Base-by-base conservation (phyloP, 2,113 vertebrate genomes). In the Sapajus apella region DNA sequence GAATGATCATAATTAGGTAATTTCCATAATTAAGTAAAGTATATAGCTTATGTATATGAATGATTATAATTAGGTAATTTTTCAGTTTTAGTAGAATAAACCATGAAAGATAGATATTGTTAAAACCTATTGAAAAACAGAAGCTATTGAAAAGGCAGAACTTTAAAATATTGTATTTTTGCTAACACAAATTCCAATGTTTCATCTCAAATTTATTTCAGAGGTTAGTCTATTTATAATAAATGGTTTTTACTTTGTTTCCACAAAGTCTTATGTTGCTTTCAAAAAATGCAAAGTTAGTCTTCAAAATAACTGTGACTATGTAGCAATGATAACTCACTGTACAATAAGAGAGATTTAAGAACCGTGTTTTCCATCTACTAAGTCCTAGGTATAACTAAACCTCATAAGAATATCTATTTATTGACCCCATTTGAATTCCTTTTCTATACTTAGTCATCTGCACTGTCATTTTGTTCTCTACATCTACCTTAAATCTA, bases 401-500 rank as follows among this genome's bases (percentile, higher is more conserved):
- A 89, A 77, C 37, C 14, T 80, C 18, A 75, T 58, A 84, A 82
- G 70, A 47, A 21, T 92, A 58, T 85, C 13, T 80, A 61, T 55
- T 87, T 84, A 84, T n/a, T 88, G 16, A 76, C 16, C 7, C 86
- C 83, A 75, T 23, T 72, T 93, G 12, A 72, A 94, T 72, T 79
- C 6, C 6, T 68, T 61, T 88, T 96, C 40, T 40, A 35, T 79
- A 50, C n/a, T 37, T 86, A 35, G 25, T 43, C 35, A 45, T 80
- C 14, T 56, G 79, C 50, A 77, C 6, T 86, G 43, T 30, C 9
- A 45, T 14, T 64, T 37, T 89, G 82, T 91, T 76, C 35, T 58
- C 95, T 75, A 91, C 76, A 3, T 55, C 30, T 86, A 79, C 8
- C 23, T 43, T 79, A 89, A 94, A 96, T 96, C 89, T 96, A 58